Evolutionary conservation across 2,888 invertebrate genomes (phyloP).

Genomic region (Gymnoscelis rufifasciata): DNA sequence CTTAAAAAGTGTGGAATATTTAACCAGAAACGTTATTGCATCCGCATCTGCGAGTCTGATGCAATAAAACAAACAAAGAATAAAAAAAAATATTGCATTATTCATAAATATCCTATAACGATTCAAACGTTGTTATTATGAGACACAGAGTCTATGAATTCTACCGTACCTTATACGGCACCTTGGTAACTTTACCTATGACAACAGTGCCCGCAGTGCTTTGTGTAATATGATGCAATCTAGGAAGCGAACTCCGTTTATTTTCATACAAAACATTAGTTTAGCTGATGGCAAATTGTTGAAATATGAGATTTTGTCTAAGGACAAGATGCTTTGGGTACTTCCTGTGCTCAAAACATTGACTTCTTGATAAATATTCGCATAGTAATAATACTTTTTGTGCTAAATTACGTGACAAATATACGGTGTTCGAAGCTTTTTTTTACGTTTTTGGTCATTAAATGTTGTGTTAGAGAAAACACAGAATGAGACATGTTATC

Average conservation of each 20-base stretch:
- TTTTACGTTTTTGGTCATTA: too few relatives aligned
- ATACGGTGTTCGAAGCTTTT: too few relatives aligned
- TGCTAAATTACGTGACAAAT: too few relatives aligned
- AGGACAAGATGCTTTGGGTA: background rate
- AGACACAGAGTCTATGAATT: constrained; percentile 23
- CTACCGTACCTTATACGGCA: constrained; percentile 16
- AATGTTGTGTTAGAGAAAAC: too few relatives aligned
- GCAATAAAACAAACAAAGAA: constrained; percentile 15
- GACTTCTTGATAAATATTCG: too few relatives aligned
- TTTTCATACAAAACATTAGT: constrained; percentile 14
- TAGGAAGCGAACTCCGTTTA: constrained; percentile 31
- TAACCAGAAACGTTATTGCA: too few relatives aligned
- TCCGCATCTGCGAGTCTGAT: constrained; percentile 3
- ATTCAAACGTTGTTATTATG: constrained; percentile 8
- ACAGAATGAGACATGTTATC: too few relatives aligned
- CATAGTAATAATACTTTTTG: too few relatives aligned
- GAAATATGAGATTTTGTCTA: constrained; percentile 10
- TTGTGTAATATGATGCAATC: constrained; percentile 31
- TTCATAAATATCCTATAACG: constrained; percentile 19
- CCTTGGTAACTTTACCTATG: constrained; percentile 12
- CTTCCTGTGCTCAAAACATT: background rate
- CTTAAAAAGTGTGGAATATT: too few relatives aligned
- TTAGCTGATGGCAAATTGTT: constrained; percentile 24
- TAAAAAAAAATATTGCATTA: constrained; percentile 8
- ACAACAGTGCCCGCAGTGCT: constrained; percentile 19